Conservation (phyloP, 2,888 invertebrate genomes). For the Pteria penguin region DNA sequence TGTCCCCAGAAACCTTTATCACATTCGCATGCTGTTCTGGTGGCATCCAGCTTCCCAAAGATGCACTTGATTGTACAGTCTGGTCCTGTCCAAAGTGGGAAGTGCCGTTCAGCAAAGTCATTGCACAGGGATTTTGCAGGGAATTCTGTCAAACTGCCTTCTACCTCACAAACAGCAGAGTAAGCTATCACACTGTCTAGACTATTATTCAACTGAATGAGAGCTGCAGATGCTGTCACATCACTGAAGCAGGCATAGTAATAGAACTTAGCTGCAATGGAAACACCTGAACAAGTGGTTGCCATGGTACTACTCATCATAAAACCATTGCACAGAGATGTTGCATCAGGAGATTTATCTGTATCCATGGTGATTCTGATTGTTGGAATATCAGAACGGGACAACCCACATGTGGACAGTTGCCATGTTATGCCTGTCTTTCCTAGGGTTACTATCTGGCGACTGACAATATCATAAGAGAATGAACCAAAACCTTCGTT, state of each 20-base stretch:
- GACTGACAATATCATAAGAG: conserved; percentile 36
- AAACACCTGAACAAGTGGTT: conserved; percentile 14
- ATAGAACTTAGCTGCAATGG: conserved; percentile 22
- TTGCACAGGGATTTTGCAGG: conserved; percentile 52
- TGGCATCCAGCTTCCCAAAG: conserved; percentile 41
- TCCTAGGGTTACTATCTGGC: conserved; percentile 23
- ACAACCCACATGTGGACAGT: background rate
- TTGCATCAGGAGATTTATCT: background rate
- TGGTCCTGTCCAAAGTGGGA: conserved; percentile 53
- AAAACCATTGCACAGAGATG: conserved; percentile 18
- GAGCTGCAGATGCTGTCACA: conserved; percentile 1
- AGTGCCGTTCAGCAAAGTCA: conserved; percentile 35
- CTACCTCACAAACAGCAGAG: conserved; percentile 42
- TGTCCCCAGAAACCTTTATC: conserved; percentile 57
- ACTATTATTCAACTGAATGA: conserved; percentile 3
- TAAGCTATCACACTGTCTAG: conserved; percentile 42
- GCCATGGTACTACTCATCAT: conserved; percentile 13
- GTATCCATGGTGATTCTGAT: conserved; percentile 7
- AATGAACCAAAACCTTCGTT: conserved; percentile 39
- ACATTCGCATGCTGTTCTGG: conserved; percentile 52
- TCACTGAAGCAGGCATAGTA: conserved; percentile 31
- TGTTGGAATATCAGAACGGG: background rate
- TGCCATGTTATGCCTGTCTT: conserved; percentile 38
- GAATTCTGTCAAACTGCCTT: conserved; percentile 2
- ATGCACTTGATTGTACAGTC: conserved; percentile 52